These are phyloP conservation scores for Pemphredon lugubris DNA, from an alignment of 2,888 invertebrate species.

Conservation along the genomic window DNA sequence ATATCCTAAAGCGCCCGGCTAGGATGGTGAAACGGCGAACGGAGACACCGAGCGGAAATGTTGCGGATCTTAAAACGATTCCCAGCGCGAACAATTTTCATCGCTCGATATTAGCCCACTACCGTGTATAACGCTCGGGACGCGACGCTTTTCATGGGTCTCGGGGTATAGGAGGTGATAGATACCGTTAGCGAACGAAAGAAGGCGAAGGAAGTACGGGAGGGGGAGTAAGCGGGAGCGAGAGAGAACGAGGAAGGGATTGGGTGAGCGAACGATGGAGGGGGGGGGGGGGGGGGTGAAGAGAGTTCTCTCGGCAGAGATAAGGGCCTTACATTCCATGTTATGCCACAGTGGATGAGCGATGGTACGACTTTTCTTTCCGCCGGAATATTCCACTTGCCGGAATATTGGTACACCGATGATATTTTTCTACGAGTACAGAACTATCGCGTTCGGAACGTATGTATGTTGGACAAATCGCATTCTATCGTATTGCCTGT, in stretches of 20 bases:
- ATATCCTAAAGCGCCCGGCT: conserved; percentile 41
- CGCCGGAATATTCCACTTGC: conserved; percentile 60
- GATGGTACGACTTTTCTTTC: conserved; percentile 64
- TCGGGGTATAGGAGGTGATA: conserved; percentile 22
- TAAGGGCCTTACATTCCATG: conserved; percentile 61
- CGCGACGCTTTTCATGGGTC: conserved; percentile 26
- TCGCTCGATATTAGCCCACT: conserved; percentile 50
- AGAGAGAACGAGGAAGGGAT: background rate
- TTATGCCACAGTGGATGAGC: conserved; percentile 59
- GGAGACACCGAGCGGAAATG: conserved; percentile 32
- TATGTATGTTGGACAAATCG: conserved; percentile 56
- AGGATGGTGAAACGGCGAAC: conserved; percentile 27
- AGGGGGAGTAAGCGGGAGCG: conserved; percentile 1
- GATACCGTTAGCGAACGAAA: conserved; percentile 38
- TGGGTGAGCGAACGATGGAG: too few species aligned
- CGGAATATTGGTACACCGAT: conserved; percentile 63
- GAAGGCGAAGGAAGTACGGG: conserved; percentile 6
- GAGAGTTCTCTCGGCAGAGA: conserved; percentile 46
- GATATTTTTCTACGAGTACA: conserved; percentile 51
- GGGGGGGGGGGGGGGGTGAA: background rate
- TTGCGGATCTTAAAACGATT: conserved; percentile 17
- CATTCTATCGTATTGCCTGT: conserved; percentile 16
- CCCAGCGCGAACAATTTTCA: conserved; percentile 31
- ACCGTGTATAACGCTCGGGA: conserved; percentile 18
- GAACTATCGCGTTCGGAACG: conserved; percentile 48